phyloP scores from a whole-genome alignment of 2,888 invertebrate species.

The Pyrrhopygopsis socrates region DNA sequence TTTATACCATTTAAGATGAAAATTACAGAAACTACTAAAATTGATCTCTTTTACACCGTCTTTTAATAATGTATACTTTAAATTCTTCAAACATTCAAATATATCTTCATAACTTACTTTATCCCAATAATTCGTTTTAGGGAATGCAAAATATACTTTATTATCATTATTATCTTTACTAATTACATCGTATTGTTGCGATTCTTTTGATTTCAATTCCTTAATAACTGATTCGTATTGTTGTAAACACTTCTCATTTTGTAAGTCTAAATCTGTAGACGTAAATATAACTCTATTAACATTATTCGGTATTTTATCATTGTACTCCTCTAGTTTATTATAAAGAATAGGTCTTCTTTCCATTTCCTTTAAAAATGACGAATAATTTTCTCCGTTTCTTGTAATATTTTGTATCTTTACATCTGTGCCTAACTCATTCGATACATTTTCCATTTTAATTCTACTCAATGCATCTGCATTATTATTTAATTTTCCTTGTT shows the following conservation, averaged over 20 bases:
- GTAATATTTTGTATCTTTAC: slow-evolving; percentile 7
- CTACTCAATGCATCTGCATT: slow-evolving; percentile 71
- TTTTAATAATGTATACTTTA: slow-evolving; percentile 35
- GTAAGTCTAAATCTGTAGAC: slow-evolving; percentile 40
- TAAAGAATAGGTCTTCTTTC: slow-evolving; percentile 62
- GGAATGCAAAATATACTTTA: slow-evolving; percentile 35
- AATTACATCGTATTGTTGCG: slow-evolving; percentile 10
- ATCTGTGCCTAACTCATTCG: background rate
- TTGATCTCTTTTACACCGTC: slow-evolving; percentile 57
- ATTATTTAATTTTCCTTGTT: slow-evolving; percentile 64
- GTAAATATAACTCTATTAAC: slow-evolving; percentile 40
- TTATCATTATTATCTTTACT: background rate
- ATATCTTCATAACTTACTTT: slow-evolving; percentile 79
- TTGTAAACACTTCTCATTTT: slow-evolving; percentile 27
- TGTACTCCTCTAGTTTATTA: slow-evolving; percentile 31
- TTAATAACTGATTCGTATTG: slow-evolving; percentile 27
- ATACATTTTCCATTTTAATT: slow-evolving; percentile 24
- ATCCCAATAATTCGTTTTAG: slow-evolving; percentile 73
- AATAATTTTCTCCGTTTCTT: slow-evolving; percentile 53
- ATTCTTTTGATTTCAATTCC: background rate
- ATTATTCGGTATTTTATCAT: slow-evolving; percentile 23
- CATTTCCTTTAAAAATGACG: slow-evolving; percentile 62
- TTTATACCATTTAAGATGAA: slow-evolving; percentile 63
- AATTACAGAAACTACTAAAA: slow-evolving; percentile 22
- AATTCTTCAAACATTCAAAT: slow-evolving; percentile 70